These are phyloP conservation scores for Lophotis ruficrista DNA, from an alignment of 2,113 vertebrate species.

Conservation along the genomic window DNA sequence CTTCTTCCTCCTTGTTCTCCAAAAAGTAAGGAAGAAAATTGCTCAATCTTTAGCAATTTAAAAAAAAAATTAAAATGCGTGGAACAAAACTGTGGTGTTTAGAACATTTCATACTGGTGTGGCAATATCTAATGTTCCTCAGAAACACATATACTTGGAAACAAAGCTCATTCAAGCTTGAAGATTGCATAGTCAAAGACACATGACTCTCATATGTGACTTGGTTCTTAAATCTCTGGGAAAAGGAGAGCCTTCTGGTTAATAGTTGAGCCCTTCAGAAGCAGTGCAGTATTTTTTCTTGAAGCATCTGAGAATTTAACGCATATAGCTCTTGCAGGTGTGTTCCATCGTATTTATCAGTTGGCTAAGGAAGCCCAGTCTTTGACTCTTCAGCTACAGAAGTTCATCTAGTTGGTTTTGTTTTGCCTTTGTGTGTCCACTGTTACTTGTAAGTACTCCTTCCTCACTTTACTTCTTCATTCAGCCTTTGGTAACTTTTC, in stretches of 20 bases:
- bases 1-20: background rate
- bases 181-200: background rate
- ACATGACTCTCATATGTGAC: background rate
- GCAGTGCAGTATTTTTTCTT: background rate
- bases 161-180: background rate
- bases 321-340: background rate
- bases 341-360: background rate
- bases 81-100: background rate
- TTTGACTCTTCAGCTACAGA: background rate
- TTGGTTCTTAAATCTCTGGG: background rate
- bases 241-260: background rate
- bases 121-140: background rate
- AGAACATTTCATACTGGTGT: background rate
- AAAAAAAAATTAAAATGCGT: background rate
- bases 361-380: background rate
- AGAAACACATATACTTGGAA: accelerated
- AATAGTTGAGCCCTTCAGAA: background rate
- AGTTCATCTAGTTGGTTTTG: background rate
- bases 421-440: background rate
- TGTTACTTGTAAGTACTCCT: background rate
- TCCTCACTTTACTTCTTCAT: background rate
- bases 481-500: background rate
- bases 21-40: background rate
- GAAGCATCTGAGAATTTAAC: background rate
- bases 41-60: background rate